Conservation (phyloP, 1,140 invertebrate genomes). For the Ceratina japonica region DNA sequence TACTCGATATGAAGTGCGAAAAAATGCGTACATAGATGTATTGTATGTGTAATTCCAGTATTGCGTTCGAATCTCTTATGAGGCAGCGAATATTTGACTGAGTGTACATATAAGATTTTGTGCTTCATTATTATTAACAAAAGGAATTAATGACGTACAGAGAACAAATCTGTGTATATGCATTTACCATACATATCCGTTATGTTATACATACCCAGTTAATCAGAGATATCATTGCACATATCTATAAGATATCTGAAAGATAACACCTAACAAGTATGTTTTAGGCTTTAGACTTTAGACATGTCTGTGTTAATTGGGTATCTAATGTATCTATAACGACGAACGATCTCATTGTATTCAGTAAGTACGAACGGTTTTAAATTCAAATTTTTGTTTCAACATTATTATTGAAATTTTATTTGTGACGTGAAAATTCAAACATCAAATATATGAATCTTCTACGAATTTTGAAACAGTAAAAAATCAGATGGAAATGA, state of each 20-base stretch:
- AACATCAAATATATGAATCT: not conserved
- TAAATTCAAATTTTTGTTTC: not conserved
- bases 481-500: not conserved
- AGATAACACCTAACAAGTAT: too few relatives aligned
- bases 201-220: too few relatives aligned
- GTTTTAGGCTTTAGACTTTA: too few relatives aligned
- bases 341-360: not conserved
- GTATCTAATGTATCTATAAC: not conserved
- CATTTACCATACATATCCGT: too few relatives aligned
- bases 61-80: not conserved
- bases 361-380: not conserved
- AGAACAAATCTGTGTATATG: not conserved
- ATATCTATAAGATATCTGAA: too few relatives aligned
- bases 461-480: not conserved
- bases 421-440: not conserved
- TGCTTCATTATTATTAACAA: not conserved
- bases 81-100: conserved; percentile 10
- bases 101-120: not conserved
- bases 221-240: too few relatives aligned
- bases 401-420: not conserved
- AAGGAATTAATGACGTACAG: not conserved
- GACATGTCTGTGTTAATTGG: too few relatives aligned
- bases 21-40: not conserved
- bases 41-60: not conserved
- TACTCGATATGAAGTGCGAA: conserved; percentile 3